A percentile compares a stretch with the other conserved stretches of the same genome.
These are phyloP conservation scores for Tursiops truncatus DNA, from an alignment of 2,113 vertebrate genomes.

Conservation along the genomic window DNA sequence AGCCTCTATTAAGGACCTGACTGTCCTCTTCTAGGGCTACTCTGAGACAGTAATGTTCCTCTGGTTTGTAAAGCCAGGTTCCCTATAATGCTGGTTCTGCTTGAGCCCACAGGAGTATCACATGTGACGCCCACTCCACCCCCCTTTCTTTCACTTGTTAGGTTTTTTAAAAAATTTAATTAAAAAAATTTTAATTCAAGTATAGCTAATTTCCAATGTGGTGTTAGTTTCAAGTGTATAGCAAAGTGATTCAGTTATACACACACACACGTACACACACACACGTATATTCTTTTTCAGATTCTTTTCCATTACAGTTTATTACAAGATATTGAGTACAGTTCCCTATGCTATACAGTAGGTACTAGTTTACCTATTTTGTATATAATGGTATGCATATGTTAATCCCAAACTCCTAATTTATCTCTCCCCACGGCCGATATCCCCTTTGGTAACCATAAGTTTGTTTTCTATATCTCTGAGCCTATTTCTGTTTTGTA, in stretches of 20 bases:
- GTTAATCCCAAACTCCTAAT: not conserved
- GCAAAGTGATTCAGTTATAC: not conserved
- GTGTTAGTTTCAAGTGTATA: not conserved
- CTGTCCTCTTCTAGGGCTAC: not conserved
- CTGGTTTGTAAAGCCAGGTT: not conserved
- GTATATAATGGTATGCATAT: too few relatives aligned
- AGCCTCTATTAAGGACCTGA: not conserved
- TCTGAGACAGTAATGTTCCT: not conserved
- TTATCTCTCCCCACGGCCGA: not conserved
- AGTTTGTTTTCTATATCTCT: not conserved
- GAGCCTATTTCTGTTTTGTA: not conserved
- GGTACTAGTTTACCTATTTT: not conserved
- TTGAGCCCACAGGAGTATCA: not conserved
- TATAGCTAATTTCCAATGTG: not conserved
- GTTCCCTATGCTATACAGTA: not conserved
- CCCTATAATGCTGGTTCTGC: too few relatives aligned
- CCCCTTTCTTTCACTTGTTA: not conserved
- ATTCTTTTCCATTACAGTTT: not conserved
- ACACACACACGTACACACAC: not conserved
- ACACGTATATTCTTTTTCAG: not conserved
- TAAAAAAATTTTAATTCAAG: not conserved
- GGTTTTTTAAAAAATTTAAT: not conserved
- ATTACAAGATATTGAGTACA: not conserved
- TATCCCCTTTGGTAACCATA: not conserved
- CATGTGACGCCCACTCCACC: not conserved